phyloP scores from a whole-genome alignment of 2,113 vertebrate species.

The Tragelaphus strepsiceros region DNA sequence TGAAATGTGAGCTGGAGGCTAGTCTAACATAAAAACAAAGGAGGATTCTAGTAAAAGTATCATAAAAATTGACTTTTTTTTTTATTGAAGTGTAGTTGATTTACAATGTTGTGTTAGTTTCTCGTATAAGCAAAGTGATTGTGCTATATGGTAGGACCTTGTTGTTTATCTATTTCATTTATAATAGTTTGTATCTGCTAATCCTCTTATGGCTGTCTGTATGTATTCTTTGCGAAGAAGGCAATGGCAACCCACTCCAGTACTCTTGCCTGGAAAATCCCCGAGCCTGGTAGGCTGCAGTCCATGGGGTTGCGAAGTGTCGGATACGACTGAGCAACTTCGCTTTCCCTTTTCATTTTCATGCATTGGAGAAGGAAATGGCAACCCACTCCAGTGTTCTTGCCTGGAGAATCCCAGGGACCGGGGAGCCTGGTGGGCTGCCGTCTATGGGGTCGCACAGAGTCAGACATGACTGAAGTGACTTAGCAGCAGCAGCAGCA shows the following conservation, averaged over 20 bases:
- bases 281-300: no score
- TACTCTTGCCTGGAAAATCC: no score
- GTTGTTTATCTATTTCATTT: neutral
- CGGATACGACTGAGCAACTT: fast-evolving
- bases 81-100: neutral
- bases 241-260: no score
- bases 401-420: no score
- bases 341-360: no score
- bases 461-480: no score
- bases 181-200: neutral
- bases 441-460: no score
- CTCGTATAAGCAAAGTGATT: neutral
- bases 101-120: neutral
- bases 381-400: no score
- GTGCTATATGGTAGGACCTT: neutral
- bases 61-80: neutral
- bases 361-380: no score
- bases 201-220: neutral
- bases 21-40: neutral
- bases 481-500: no score
- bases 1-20: neutral
- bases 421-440: no score
- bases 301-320: no score
- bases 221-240: neutral
- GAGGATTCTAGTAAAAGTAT: neutral